phyloP scores from a whole-genome alignment of 2,888 invertebrate species.

The Leucoptera coffeella region DNA sequence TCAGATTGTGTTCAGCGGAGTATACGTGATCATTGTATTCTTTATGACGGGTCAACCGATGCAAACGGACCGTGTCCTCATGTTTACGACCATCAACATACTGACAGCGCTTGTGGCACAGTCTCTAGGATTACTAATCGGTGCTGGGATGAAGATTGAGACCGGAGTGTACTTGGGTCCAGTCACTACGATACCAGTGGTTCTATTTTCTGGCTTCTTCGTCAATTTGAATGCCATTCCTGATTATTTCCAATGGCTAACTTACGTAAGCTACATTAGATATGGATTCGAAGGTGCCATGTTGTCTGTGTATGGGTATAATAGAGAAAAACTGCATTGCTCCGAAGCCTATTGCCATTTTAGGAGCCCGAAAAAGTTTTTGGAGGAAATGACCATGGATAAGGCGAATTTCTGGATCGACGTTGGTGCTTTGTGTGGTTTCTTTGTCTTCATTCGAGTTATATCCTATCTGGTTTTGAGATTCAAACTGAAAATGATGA shows the following conservation, averaged over 20 bases:
- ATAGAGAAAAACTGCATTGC: conserved; percentile 76
- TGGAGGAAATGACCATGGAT: conserved; percentile 81
- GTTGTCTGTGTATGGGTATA: conserved; percentile 85
- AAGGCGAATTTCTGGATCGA: conserved; percentile 75
- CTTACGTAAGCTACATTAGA: conserved; percentile 80
- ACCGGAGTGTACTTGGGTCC: conserved; percentile 76
- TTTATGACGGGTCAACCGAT: conserved; percentile 95
- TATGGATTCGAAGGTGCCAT: conserved; percentile 92
- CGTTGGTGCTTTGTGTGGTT: conserved; percentile 71
- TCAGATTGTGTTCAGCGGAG: conserved; percentile 79
- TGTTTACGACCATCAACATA: conserved; percentile 68
- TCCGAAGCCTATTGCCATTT: conserved; percentile 78
- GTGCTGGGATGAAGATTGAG: conserved; percentile 86
- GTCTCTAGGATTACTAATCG: conserved; percentile 85
- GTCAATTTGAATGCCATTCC: conserved; percentile 90
- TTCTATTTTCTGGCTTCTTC: conserved; percentile 92
- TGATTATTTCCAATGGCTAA: conserved; percentile 79
- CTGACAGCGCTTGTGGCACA: conserved; percentile 89
- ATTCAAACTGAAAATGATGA: conserved; percentile 64
- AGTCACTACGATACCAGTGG: conserved; percentile 84
- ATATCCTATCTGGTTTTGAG: conserved; percentile 78
- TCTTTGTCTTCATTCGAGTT: conserved; percentile 73
- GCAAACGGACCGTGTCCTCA: conserved; percentile 73
- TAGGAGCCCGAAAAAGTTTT: conserved; percentile 72
- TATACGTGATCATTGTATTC: conserved; percentile 87